These are phyloP conservation scores for Aegotheles bennettii DNA, from an alignment of 2,113 vertebrate genomes.

Conservation along the genomic window DNA sequence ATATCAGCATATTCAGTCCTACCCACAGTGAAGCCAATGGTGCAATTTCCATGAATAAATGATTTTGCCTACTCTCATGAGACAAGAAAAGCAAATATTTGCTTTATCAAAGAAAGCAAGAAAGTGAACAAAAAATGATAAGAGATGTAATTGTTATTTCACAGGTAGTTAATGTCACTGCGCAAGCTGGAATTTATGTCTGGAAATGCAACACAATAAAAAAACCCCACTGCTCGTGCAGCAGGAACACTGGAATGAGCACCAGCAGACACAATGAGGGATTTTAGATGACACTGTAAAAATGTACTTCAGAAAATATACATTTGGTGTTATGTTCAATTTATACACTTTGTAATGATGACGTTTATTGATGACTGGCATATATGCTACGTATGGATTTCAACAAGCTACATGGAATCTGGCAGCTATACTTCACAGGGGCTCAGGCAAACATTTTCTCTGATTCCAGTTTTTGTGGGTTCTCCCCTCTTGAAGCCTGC, in stretches of 20 bases:
- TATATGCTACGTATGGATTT: not conserved
- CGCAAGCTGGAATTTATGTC: conserved; percentile 13
- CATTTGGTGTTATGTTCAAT: conserved; percentile 7
- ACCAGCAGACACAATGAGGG: conserved; percentile 1
- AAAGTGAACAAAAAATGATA: conserved; percentile 2
- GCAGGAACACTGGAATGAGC: not conserved
- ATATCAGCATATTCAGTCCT: not conserved
- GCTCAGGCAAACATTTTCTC: conserved; percentile 1
- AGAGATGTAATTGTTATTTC: conserved; percentile 45
- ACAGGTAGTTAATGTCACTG: conserved; percentile 18
- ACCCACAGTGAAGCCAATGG: not conserved
- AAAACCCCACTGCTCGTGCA: not conserved
- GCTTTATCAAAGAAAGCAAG: conserved; percentile 31
- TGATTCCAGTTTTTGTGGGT: not conserved
- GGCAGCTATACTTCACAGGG: not conserved
- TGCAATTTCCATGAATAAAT: conserved; percentile 9
- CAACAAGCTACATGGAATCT: not conserved
- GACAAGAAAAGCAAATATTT: conserved; percentile 24
- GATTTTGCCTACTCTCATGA: conserved; percentile 9
- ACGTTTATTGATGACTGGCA: not conserved
- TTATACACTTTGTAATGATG: not conserved
- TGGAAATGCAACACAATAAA: conserved; percentile 8
- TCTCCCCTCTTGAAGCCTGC: not conserved
- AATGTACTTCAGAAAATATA: conserved; percentile 33
- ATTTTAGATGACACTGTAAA: conserved; percentile 30